These are phyloP conservation scores for Spea hammondii DNA, from an alignment of 2,797 vertebrate genomes.

Conservation along the genomic window DNA sequence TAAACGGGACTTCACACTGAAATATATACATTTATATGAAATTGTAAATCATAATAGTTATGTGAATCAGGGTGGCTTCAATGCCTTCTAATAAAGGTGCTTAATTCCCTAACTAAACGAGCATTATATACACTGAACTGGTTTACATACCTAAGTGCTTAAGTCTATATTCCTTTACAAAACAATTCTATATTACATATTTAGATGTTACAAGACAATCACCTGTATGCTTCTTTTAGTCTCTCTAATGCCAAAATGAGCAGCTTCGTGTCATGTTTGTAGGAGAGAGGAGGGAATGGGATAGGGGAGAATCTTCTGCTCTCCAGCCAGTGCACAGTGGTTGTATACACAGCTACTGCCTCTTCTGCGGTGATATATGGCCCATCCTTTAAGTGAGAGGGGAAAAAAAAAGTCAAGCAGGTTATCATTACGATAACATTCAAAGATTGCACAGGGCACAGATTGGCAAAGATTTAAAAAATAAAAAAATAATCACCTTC, in stretches of 20 bases:
- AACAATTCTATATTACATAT: background rate
- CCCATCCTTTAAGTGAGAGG: conserved; percentile 77
- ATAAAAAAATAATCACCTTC: conserved; percentile 73
- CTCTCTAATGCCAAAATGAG: conserved; percentile 96
- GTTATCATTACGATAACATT: too few species aligned
- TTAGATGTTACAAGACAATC: conserved; percentile 13
- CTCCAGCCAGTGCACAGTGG: conserved; percentile 95
- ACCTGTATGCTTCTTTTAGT: conserved; percentile 99
- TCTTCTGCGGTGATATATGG: conserved; percentile 99
- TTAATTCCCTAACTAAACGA: too few species aligned
- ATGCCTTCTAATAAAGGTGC: too few species aligned
- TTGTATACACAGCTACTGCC: conserved; percentile 97
- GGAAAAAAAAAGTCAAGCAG: background rate
- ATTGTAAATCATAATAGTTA: too few species aligned
- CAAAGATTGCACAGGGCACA: background rate
- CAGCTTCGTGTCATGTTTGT: conserved; percentile 98
- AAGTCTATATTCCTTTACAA: background rate
- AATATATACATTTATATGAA: background rate
- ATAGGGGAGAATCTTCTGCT: conserved; percentile 98
- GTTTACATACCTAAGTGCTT: background rate
- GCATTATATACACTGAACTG: too few species aligned
- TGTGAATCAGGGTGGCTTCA: too few species aligned
- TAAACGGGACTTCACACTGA: conserved; percentile 94
- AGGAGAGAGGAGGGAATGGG: conserved; percentile 94
- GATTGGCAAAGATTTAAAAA: background rate